Conservation (phyloP, 2,888 invertebrate species). For the Melanchra persicariae region DNA sequence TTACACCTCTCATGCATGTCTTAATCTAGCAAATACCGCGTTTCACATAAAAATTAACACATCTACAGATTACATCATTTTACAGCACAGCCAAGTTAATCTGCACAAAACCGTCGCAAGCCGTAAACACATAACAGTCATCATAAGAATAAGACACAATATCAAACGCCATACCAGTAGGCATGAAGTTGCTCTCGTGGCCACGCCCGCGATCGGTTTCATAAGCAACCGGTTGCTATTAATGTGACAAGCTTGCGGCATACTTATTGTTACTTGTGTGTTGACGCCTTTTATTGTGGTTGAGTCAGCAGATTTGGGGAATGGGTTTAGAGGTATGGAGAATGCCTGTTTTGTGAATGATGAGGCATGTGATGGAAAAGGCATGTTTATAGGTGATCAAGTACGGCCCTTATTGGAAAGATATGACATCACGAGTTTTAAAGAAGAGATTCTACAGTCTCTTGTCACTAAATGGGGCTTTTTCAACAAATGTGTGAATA, state of each 20-base stretch:
- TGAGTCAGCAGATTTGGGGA: constrained; percentile 45
- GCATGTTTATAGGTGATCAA: not conserved
- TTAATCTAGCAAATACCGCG: constrained; percentile 30
- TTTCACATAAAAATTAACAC: constrained; percentile 38
- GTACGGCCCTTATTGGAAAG: not conserved
- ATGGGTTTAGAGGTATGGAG: not conserved
- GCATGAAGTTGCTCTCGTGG: constrained; percentile 48
- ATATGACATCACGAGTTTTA: not conserved
- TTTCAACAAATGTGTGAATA: not conserved
- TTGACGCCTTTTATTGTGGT: constrained; percentile 43
- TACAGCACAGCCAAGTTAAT: constrained; percentile 23
- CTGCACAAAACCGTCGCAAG: constrained; percentile 26
- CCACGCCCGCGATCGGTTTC: constrained; percentile 63
- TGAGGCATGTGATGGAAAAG: not conserved
- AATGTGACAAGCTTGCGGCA: constrained; percentile 54
- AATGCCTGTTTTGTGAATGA: not conserved
- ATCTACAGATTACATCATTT: constrained; percentile 51
- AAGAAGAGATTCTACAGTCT: not conserved
- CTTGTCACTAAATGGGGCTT: not conserved
- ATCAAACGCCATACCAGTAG: constrained; percentile 39
- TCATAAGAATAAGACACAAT: constrained; percentile 42
- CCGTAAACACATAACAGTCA: constrained; percentile 41
- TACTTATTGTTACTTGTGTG: constrained; percentile 50
- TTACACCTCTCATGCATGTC: constrained; percentile 9
- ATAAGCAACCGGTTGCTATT: constrained; percentile 60